These are phyloP conservation scores for Poliocrania exsul DNA, from an alignment of 2,797 vertebrate species.

Conservation along the genomic window DNA sequence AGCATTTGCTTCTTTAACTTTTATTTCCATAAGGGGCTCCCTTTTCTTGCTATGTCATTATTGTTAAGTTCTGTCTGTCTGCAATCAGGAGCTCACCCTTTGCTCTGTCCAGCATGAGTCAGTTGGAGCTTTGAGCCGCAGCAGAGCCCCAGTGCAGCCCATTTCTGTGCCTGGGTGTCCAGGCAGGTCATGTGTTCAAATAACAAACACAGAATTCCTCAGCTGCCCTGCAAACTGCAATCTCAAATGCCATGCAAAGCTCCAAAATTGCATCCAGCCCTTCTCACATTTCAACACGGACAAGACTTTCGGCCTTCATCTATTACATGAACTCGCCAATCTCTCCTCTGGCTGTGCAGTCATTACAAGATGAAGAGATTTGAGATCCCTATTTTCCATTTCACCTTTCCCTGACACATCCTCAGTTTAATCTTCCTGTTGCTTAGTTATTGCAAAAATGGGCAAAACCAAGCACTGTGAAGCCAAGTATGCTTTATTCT, in stretches of 20 bases:
- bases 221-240: neutral
- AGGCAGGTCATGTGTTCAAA: neutral
- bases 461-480: neutral
- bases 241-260: neutral
- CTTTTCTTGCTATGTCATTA: neutral
- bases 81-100: neutral
- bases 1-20: neutral
- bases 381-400: neutral
- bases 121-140: neutral
- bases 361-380: neutral
- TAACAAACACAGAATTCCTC: neutral
- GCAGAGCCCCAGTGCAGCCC: neutral
- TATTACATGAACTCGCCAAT: neutral
- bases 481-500: neutral
- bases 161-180: neutral
- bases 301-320: neutral
- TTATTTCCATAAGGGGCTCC: neutral
- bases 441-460: neutral
- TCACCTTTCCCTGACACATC: neutral
- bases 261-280: neutral
- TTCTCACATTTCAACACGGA: neutral
- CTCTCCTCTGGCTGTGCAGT: neutral
- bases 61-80: neutral
- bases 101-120: neutral
- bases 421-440: constrained; percentile 3